Evolutionary conservation across 1,140 invertebrate species (phyloP).

Genomic region (Kradibia gibbosae): DNA sequence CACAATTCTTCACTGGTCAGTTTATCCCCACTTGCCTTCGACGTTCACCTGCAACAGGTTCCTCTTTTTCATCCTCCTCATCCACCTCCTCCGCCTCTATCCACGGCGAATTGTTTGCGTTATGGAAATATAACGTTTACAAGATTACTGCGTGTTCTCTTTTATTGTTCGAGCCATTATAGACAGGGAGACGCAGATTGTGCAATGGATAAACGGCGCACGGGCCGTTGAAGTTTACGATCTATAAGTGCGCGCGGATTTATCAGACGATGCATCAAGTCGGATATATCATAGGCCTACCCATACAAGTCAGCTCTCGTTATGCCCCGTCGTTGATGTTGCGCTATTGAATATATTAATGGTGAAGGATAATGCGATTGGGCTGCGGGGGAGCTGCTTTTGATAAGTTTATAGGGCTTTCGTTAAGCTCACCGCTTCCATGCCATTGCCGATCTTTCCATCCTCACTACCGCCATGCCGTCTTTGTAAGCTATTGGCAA

Average conservation of each 20-base stretch:
- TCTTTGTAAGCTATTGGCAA: not conserved
- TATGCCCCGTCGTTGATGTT: constrained; percentile 15
- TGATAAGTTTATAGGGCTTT: constrained; percentile 16
- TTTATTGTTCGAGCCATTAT: constrained; percentile 2
- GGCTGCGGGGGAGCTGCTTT: constrained; percentile 24
- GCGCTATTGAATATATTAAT: constrained; percentile 33
- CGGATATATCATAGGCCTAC: constrained; percentile 10
- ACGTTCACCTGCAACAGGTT: constrained; percentile 21
- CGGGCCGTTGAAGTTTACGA: constrained; percentile 30
- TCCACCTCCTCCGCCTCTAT: not conserved
- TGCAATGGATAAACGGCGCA: constrained; percentile 36
- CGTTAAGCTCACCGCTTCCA: not conserved
- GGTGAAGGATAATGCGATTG: constrained; percentile 26
- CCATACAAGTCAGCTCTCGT: not conserved
- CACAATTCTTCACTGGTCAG: constrained; percentile 1
- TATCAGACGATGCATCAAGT: constrained; percentile 38
- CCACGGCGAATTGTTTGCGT: not conserved
- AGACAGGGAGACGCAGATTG: constrained; percentile 9
- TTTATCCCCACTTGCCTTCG: not conserved
- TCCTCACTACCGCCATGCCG: not conserved
- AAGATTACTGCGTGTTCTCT: constrained; percentile 9
- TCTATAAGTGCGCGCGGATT: constrained; percentile 20
- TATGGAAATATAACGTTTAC: constrained; percentile 33
- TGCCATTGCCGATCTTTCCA: not conserved
- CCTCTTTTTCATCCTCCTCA: not conserved